Evolutionary conservation across 2,888 invertebrate genomes (phyloP), one percentile per base, ranked within the genome.

Genomic region (Trypoxylon attenuatum): DNA sequence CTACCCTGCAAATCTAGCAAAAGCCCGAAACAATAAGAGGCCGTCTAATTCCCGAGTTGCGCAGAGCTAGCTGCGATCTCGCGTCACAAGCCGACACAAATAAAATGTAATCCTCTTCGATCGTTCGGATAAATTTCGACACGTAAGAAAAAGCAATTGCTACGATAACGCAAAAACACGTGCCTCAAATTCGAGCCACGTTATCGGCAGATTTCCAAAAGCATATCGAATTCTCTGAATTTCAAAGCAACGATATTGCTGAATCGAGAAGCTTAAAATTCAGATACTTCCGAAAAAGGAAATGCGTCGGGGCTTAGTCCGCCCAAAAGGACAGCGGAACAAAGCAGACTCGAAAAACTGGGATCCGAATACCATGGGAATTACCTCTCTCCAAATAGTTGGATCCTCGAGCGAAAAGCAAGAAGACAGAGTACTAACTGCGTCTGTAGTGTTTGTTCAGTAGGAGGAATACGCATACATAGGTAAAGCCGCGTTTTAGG

Each of bases 1-100:
- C 77, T 78, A 79, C 39, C 77, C 82, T 82, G 82, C 66, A 82
- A 82, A 76, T 72, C 82, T 81, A 74, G 55, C 76, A 80, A 82
- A 82, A 71, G 69, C 60, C 60, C n/a, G n/a, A n/a, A 23, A 41
- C 41, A 38, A 33, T 33, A 10, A 13, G 33, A 33, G 13, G 8
- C 8, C n/a, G 10, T n/a, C n/a, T n/a, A n/a, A n/a, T n/a, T n/a
- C n/a, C n/a, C n/a, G n/a, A n/a, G n/a, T n/a, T n/a, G n/a, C n/a
- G n/a, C n/a, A n/a, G n/a, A n/a, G n/a, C n/a, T n/a, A n/a, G n/a
- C n/a, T n/a, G n/a, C n/a, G n/a, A n/a, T n/a, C n/a, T n/a, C n/a
- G n/a, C n/a, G n/a, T n/a, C n/a, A n/a, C n/a, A n/a, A n/a, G n/a
- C n/a, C n/a, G n/a, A n/a, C n/a, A n/a, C n/a, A n/a, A n/a, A n/a